Base-by-base conservation (phyloP, 2,113 vertebrate genomes). In the Bambusicola thoracicus region DNA sequence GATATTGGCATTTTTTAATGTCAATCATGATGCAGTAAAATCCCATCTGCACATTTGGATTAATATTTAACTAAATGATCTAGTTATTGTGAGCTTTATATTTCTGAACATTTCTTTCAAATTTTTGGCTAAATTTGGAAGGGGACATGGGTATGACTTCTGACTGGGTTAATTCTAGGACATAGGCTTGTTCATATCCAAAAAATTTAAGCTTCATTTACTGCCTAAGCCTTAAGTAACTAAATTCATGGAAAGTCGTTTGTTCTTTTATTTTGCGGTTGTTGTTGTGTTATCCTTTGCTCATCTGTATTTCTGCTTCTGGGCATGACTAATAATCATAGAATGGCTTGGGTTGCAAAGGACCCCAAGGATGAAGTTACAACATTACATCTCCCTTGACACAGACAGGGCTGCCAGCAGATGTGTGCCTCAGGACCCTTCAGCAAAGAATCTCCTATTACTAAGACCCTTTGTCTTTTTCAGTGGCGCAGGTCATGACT, bases 1-100 rank as follows among this genome's bases (percentile, higher is more conserved):
- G 58, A 76, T 87, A 85, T 76, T 89, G 53, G 24, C 53, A 3
- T 41, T 81, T 66, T 89, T 89, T 94, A 53, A 93, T 79, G 43
- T 85, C 66, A 94, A 89, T 86, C 58, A 75, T 58, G 70, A 93
- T 55, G 38, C 48, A 61, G 77, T 92, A 81, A 93, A 53, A 92
- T 73, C 53, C 79, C 49, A 91, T 94, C 44, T 89, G 44, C 40
- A 44, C 59, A 18, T 81, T 51, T 90, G 51, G 62, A 89, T 66
- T 72, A 81, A 81, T 94, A 79, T 40, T 89, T 91, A 80, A 32
- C 20, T 91, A 73, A 91, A 85, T n/a, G 2, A 62, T 44, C 27
- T 79, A 56, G 65, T 68, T 90, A 90, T 38, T 51, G 13, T n/a
- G 30, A 25, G 14, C 41, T 83, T 92, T 88, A 72, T 86, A 78